A percentile compares a stretch with the other conserved stretches of the same genome.
phyloP scores from a whole-genome alignment of 2,797 vertebrate species.

The Manis crassicaudata region DNA sequence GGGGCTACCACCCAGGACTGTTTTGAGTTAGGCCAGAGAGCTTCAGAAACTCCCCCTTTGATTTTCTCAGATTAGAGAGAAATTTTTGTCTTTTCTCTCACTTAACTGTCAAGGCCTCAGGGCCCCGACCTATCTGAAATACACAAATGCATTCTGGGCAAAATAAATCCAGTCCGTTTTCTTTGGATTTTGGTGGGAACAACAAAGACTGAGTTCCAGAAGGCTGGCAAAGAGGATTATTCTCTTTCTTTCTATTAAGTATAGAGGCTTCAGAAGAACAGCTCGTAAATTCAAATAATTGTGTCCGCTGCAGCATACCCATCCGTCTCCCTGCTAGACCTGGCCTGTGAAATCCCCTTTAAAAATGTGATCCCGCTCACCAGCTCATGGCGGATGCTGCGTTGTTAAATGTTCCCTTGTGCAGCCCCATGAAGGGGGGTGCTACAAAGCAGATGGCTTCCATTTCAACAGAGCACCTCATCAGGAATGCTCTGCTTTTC shows the following conservation, averaged over 20 bases:
- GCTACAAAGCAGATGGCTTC: slow-evolving; percentile 31
- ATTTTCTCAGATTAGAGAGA: slow-evolving; percentile 61
- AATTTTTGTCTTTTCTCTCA: slow-evolving; percentile 70
- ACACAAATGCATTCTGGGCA: slow-evolving; percentile 72
- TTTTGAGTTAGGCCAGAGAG: slow-evolving; percentile 23
- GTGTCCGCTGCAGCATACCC: slow-evolving; percentile 51
- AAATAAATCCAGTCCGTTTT: slow-evolving; percentile 68
- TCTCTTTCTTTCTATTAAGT: slow-evolving; percentile 72
- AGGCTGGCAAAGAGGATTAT: slow-evolving; percentile 75
- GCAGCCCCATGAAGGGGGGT: background rate
- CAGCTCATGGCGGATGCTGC: slow-evolving; percentile 48
- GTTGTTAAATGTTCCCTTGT: slow-evolving; percentile 42
- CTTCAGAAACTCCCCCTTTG: slow-evolving; percentile 57
- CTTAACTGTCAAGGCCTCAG: slow-evolving; percentile 55
- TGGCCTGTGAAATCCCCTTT: slow-evolving; percentile 68
- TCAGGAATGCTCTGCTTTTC: slow-evolving; percentile 15
- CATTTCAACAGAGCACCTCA: background rate
- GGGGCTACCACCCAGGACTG: slow-evolving; percentile 25
- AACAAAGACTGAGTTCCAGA: slow-evolving; percentile 73
- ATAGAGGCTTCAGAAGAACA: slow-evolving; percentile 75
- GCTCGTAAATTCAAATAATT: slow-evolving; percentile 75
- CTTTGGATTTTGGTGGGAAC: slow-evolving; percentile 71
- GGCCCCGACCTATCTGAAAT: slow-evolving; percentile 67
- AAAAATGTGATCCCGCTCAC: slow-evolving; percentile 63
- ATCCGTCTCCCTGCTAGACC: slow-evolving; percentile 70